Evolutionary conservation across 2,797 vertebrate genomes (phyloP), one percentile per base, ranked within the genome.

Genomic region (Liasis olivaceus): DNA sequence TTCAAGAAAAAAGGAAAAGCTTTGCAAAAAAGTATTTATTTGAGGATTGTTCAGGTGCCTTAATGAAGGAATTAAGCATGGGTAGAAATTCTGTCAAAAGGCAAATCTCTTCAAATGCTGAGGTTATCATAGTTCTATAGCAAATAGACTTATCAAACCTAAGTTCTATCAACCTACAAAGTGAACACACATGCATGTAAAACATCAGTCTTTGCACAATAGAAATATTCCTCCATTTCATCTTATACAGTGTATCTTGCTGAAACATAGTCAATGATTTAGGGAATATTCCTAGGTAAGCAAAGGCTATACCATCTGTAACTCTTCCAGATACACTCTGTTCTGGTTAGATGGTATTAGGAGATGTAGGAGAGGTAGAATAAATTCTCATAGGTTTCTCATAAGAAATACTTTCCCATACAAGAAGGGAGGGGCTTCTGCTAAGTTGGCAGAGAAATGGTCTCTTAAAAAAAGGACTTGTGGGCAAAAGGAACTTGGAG

Each of bases 141-240:
- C 63, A 92, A 94, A 88, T 77, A 81, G 1, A 17, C 56, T 94
- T 91, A 89, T 13, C 8, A 26, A 93, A 66, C 59, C 88, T 89
- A 93, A 56, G 0, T 64, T 94, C 94, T 93, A 85, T 72, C 64
- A 69, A 85, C 11, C 93, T 92, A 58, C 2, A 58, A 26, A 88
- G 91, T 5, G 8, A 66, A 91, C 36, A 89, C 51, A 95, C 94
- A 95, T 87, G 93, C 60, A 95, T 58, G 91, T 85, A 95, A 51
- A 96, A 88, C 56, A 93, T 60, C 0, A 15, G 47, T 91, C 85
- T 93, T 94, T 90, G 94, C 36, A 91, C 54, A 93, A 87, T n/a
- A 95, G 92, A 92, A 89, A 89, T 6, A 89, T 92, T 60, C 86
- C 84, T 9, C 20, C 22, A 22, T 85, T 5, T 66, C 66, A 91